phyloP scores from a whole-genome alignment of 2,888 invertebrate species.

The Drosophila tanythrix region DNA sequence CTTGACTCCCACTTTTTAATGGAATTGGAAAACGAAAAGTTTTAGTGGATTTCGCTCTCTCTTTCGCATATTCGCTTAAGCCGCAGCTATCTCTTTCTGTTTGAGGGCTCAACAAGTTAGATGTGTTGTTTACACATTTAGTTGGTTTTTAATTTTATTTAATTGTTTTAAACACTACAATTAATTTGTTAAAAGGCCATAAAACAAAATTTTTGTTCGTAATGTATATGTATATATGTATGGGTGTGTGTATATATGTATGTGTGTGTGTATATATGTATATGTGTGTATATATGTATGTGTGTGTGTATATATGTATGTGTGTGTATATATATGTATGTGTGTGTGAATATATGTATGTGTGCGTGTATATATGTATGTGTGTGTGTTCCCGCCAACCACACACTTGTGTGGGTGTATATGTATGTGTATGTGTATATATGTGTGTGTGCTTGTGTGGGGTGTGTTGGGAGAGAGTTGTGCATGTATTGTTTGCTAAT shows the following conservation, averaged over 20 bases:
- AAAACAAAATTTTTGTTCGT: constrained; percentile 57
- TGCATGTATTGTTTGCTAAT: constrained; percentile 12
- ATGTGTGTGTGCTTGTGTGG: background rate
- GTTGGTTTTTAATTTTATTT: constrained; percentile 52
- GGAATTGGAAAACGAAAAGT: background rate
- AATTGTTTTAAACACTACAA: constrained; percentile 71
- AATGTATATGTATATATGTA: constrained; percentile 2
- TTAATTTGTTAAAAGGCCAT: constrained; percentile 71
- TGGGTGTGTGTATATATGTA: too few species aligned
- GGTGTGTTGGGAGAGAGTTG: constrained; percentile 1
- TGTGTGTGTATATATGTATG: too few species aligned
- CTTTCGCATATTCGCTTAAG: background rate
- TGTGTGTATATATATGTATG: too few species aligned
- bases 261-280: too few species aligned
- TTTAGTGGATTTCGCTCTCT: background rate
- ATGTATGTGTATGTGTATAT: background rate
- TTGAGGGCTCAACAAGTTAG: constrained; percentile 4
- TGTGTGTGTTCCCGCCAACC: too few species aligned
- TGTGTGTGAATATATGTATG: too few species aligned
- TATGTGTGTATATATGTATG: too few species aligned
- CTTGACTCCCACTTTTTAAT: background rate
- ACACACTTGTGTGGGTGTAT: background rate
- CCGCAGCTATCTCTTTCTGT: constrained; percentile 10
- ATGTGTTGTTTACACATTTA: constrained; percentile 34
- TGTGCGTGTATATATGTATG: too few species aligned